phyloP scores from a whole-genome alignment of 2,888 invertebrate species.

The Platyscelio sp. region DNA sequence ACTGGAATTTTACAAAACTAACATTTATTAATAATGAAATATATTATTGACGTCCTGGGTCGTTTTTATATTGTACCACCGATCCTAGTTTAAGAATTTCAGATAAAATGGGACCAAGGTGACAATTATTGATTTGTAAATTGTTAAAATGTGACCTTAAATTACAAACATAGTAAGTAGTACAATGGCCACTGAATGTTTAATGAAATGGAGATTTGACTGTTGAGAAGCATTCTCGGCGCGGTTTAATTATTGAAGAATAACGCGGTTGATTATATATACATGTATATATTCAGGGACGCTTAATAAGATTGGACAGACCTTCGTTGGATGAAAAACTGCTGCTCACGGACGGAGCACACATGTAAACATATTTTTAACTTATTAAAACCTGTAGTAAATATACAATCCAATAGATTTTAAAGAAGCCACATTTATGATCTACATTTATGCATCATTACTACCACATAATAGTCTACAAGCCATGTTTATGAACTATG shows the following conservation, averaged over 20 bases:
- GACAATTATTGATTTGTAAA: slow-evolving; percentile 13
- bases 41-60: no score
- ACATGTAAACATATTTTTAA: slow-evolving; percentile 33
- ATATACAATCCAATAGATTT: slow-evolving; percentile 20
- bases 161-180: slow-evolving; percentile 29
- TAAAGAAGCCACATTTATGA: slow-evolving; percentile 30
- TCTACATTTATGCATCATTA: no score
- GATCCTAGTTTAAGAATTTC: no score
- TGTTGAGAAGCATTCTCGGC: slow-evolving; percentile 2
- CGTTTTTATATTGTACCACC: no score
- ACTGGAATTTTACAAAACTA: no score
- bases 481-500: slow-evolving; percentile 4
- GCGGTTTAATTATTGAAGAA: slow-evolving; percentile 39
- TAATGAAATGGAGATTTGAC: slow-evolving; percentile 21
- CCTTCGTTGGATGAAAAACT: slow-evolving; percentile 24
- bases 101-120: no score
- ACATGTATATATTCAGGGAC: no score
- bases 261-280: slow-evolving; percentile 34
- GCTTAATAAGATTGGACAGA: slow-evolving; percentile 31
- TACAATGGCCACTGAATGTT: slow-evolving; percentile 12
- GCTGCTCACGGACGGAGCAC: neutral
- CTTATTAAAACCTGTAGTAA: slow-evolving; percentile 33
- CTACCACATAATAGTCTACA: slow-evolving; percentile 33
- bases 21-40: no score
- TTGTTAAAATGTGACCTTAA: slow-evolving; percentile 3